Conservation (phyloP, 2,888 invertebrate species). For the Apantesis nais region DNA sequence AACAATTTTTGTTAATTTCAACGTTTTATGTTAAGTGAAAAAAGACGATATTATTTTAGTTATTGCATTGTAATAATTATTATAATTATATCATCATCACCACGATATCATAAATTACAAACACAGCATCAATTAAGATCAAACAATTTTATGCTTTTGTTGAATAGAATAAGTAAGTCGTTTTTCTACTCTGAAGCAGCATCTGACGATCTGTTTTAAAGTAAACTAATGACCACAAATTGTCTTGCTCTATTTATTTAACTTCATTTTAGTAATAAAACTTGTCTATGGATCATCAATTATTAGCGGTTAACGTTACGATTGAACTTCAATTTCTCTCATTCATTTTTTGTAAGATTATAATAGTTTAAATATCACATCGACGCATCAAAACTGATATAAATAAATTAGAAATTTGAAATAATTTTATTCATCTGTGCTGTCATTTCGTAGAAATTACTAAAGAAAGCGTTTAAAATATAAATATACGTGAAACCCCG, state of each 20-base stretch:
- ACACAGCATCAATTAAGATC: background rate
- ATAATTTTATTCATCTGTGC: background rate
- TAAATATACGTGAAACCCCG: conserved; percentile 5
- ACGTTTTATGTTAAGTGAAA: background rate
- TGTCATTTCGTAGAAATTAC: background rate
- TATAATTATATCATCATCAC: background rate
- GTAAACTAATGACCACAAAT: conserved; percentile 23
- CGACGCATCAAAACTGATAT: background rate
- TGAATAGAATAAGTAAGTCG: background rate
- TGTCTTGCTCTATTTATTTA: conserved; percentile 39
- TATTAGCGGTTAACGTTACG: conserved; percentile 21
- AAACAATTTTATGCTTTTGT: background rate
- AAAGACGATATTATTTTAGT: background rate
- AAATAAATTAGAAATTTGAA: background rate
- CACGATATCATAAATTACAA: background rate
- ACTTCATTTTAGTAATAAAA: conserved; percentile 21
- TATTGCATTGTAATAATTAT: background rate
- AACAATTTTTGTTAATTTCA: background rate
- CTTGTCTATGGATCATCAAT: conserved; percentile 18
- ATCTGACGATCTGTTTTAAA: conserved; percentile 3
- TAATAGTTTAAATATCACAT: background rate
- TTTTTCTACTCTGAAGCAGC: background rate
- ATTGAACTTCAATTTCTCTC: conserved; percentile 16
- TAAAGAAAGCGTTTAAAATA: background rate
- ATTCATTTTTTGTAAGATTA: conserved; percentile 6